phyloP scores from a whole-genome alignment of 92 coral and sea anemone genomes.

The Metridium senile region DNA sequence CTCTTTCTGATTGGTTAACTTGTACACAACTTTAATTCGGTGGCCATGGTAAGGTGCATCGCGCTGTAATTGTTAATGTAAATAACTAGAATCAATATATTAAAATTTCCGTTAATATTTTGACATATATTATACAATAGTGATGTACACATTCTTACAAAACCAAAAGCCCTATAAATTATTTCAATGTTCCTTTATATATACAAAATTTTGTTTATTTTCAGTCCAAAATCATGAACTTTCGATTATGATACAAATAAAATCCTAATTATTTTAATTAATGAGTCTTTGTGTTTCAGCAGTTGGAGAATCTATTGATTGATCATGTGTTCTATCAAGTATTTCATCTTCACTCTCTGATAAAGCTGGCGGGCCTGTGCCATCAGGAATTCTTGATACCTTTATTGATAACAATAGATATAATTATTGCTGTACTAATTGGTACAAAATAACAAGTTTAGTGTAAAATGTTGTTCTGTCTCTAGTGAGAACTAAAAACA shows the following conservation, averaged over 20 bases:
- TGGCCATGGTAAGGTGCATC: no score
- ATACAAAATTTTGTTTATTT: not conserved
- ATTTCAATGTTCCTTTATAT: not conserved
- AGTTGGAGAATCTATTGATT: slow-evolving; percentile 2
- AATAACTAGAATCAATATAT: no score
- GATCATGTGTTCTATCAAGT: slow-evolving; percentile 23
- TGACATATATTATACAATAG: no score
- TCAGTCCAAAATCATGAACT: not conserved
- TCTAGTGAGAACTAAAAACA: no score
- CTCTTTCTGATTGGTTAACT: no score
- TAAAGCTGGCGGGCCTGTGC: not conserved
- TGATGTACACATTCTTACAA: not conserved
- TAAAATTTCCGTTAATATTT: no score
- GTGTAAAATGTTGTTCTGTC: not conserved
- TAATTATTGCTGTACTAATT: not conserved
- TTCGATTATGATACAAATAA: not conserved
- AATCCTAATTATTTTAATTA: not conserved
- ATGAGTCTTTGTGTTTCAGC: slow-evolving; percentile 21
- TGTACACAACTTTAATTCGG: no score
- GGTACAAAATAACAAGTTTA: not conserved
- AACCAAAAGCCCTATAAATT: not conserved
- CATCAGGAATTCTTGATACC: slow-evolving; percentile 16
- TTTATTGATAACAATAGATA: not conserved
- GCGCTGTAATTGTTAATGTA: no score
- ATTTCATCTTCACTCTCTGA: slow-evolving; percentile 80